Evolutionary conservation across 1,140 invertebrate species (phyloP), one percentile per base, ranked within the genome.

Genomic region (Dreissena rostriformis): DNA sequence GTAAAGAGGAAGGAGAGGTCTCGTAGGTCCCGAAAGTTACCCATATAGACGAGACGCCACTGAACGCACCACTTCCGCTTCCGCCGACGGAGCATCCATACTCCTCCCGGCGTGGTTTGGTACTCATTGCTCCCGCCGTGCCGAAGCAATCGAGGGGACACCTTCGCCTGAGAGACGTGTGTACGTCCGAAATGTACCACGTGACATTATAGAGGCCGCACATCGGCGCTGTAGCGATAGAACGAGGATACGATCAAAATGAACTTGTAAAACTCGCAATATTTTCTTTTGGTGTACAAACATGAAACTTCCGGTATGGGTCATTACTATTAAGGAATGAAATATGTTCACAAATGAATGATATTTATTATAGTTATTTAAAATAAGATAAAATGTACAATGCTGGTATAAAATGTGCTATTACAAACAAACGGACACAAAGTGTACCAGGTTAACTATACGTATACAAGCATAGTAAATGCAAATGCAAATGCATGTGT

Each of bases 91-190:
- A 91, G 72, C 87, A 89, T 72, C 84, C 88, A 29, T 93, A 92
- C 77, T 91, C 91, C 12, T 82, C 86, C 8, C 72, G 91, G 52
- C 71, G 92, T 15, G 91, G 91, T 26, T 82, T 91, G 8, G 92
- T 92, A 72, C 82, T 93, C 14, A 91, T 92, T 77, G 91, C 91
- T 39, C 92, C 92, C 17, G 84, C 78, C 28, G 85, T 90, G 0
- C 90, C 91, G 2, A 91, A 89, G 53, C 81, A 86, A 61, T 71
- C 86, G 14, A 74, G 88, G n/a, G n/a, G 12, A 92, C 89, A 73
- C 89, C 90, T 0, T 91, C 90, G 24, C 91, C 90, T 22, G 91
- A 92, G 53, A 79, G 91, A 39, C 84, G 90, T 7, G 66, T 74
- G 11, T 92, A 92, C 66, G 87, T 91, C 17, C 84, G 90, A 22